Conservation (phyloP, 2,888 invertebrate genomes). For the Vannuccia rotundouncinata region DNA sequence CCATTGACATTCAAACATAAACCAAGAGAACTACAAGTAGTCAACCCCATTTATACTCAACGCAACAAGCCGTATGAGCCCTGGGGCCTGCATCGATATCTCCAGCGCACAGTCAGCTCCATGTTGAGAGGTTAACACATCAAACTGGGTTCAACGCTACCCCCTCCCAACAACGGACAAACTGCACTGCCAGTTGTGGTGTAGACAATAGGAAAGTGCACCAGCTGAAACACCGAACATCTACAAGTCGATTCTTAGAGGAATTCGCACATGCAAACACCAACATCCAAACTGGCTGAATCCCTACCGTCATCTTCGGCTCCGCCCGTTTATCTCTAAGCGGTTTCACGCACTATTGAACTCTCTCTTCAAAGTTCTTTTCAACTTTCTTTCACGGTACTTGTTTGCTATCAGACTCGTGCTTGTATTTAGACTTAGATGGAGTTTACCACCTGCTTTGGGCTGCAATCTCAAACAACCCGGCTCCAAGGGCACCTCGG, state of each 20-base stretch:
- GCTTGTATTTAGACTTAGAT: slow-evolving; percentile 62
- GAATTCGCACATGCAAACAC: neutral
- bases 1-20: slow-evolving; percentile 33
- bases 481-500: slow-evolving; percentile 59
- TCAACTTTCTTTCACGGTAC: slow-evolving; percentile 66
- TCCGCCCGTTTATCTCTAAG: slow-evolving; percentile 55
- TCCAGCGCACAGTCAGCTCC: slow-evolving; percentile 5
- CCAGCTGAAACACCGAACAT: neutral
- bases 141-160: slow-evolving; percentile 25
- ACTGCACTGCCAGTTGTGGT: slow-evolving; percentile 40
- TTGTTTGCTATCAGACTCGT: slow-evolving; percentile 65
- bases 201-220: neutral
- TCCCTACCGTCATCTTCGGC: neutral
- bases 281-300: neutral
- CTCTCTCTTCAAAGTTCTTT: slow-evolving; percentile 65
- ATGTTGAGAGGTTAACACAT: neutral
- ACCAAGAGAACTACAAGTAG: slow-evolving; percentile 42
- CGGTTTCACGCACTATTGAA: slow-evolving; percentile 63
- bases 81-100: neutral
- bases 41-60: slow-evolving; percentile 37
- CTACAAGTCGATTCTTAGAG: neutral
- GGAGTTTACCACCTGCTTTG: slow-evolving; percentile 64
- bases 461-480: slow-evolving; percentile 64
- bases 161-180: slow-evolving; percentile 40
- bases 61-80: slow-evolving; percentile 23